Conservation (phyloP, 2,113 vertebrate species). For the Eulemur rufifrons region DNA sequence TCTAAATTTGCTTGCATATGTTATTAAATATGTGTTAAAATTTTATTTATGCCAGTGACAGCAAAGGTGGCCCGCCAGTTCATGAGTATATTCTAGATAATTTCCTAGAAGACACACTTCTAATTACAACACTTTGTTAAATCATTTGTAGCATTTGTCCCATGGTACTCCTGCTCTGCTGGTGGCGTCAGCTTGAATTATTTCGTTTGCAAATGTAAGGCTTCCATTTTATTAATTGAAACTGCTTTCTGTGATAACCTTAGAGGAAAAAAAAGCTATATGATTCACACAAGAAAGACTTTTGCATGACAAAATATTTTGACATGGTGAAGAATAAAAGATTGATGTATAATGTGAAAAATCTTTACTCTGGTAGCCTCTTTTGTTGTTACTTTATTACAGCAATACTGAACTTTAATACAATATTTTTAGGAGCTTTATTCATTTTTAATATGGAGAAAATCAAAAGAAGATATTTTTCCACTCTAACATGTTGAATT, state of each 20-base stretch:
- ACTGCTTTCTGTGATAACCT: slow-evolving; percentile 24
- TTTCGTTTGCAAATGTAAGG: slow-evolving; percentile 47
- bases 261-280: neutral
- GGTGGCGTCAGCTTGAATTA: slow-evolving; percentile 22
- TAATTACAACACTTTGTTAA: slow-evolving; percentile 61
- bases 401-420: neutral
- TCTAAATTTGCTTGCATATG: slow-evolving; percentile 25
- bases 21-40: slow-evolving; percentile 54
- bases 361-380: neutral
- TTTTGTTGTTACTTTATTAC: neutral
- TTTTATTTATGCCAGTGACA: slow-evolving; percentile 50
- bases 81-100: neutral
- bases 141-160: neutral
- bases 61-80: neutral
- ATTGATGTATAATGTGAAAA: neutral
- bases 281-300: slow-evolving; percentile 47
- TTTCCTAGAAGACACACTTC: slow-evolving; percentile 36
- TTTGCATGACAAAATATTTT: slow-evolving; percentile 56
- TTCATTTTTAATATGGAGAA: neutral
- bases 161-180: neutral
- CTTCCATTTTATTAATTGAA: slow-evolving; percentile 37
- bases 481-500: neutral
- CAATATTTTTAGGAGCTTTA: neutral
- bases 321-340: neutral
- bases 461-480: neutral